These are phyloP conservation scores for Poeciliopsis occidentalis DNA, from an alignment of 2,113 vertebrate species.

Conservation along the genomic window DNA sequence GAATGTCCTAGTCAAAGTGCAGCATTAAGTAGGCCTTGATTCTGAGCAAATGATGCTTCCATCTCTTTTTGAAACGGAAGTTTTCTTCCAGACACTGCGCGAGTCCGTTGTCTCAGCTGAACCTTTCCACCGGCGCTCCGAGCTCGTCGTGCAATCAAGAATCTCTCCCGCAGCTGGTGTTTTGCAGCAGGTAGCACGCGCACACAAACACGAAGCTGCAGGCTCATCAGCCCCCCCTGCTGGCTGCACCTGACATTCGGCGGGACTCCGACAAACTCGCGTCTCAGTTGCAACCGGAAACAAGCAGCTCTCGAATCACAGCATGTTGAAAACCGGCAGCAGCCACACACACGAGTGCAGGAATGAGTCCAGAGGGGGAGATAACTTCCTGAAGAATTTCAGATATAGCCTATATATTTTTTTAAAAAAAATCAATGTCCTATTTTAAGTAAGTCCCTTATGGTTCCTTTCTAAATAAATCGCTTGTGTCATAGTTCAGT, in stretches of 20 bases:
- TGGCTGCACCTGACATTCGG: slow-evolving; percentile 22
- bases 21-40: too few species aligned
- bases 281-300: background rate
- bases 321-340: background rate
- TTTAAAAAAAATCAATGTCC: background rate
- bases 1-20: too few species aligned
- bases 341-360: background rate
- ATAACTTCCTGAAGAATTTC: background rate
- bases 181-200: slow-evolving; percentile 10
- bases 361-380: background rate
- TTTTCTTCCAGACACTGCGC: background rate
- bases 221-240: slow-evolving; percentile 6
- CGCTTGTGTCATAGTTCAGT: too few species aligned
- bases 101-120: background rate
- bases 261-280: slow-evolving; percentile 1
- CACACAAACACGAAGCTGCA: slow-evolving; percentile 1
- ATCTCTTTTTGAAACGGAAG: too few species aligned
- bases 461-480: background rate
- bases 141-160: slow-evolving; percentile 7
- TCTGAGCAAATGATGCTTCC: too few species aligned
- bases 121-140: background rate
- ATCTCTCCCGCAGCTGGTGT: slow-evolving; percentile 25
- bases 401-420: background rate
- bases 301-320: background rate
- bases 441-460: background rate